Conservation (phyloP, 2,888 invertebrate species). For the Drosophila mayaguana region DNA sequence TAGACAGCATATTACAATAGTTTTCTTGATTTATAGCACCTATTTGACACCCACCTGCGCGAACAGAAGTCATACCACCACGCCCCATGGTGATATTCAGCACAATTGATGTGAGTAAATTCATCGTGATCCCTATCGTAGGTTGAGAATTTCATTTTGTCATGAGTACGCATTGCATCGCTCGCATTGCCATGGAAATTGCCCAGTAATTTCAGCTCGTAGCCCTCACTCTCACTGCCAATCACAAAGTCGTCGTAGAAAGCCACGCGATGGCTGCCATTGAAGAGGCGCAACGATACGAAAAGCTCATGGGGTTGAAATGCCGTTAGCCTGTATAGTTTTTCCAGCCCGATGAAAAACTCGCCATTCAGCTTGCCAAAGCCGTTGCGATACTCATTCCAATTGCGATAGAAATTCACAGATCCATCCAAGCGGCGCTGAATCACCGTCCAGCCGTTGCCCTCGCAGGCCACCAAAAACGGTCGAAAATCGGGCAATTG, state of each 20-base stretch:
- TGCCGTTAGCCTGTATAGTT: slow-evolving; percentile 86
- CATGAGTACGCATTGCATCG: slow-evolving; percentile 89
- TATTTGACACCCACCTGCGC: slow-evolving; percentile 85
- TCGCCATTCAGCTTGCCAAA: slow-evolving; percentile 90
- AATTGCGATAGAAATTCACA: slow-evolving; percentile 88
- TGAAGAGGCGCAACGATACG: slow-evolving; percentile 88
- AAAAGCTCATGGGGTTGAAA: slow-evolving; percentile 86
- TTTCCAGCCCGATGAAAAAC: slow-evolving; percentile 90
- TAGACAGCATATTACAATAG: neutral
- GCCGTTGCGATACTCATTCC: slow-evolving; percentile 89
- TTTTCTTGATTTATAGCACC: neutral
- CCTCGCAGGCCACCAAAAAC: slow-evolving; percentile 61
- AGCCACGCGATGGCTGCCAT: slow-evolving; percentile 87
- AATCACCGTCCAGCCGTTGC: slow-evolving; percentile 87
- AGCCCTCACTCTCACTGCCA: slow-evolving; percentile 88
- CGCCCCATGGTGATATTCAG: slow-evolving; percentile 88
- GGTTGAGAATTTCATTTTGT: slow-evolving; percentile 88
- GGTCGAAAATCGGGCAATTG: slow-evolving; percentile 82
- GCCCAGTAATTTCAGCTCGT: slow-evolving; percentile 88
- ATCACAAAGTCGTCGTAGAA: slow-evolving; percentile 88
- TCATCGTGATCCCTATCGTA: slow-evolving; percentile 89
- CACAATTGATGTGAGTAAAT: slow-evolving; percentile 88
- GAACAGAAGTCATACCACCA: slow-evolving; percentile 92
- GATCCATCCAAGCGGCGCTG: slow-evolving; percentile 89
- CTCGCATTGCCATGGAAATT: slow-evolving; percentile 88